Conservation (phyloP, 2,888 invertebrate species). For the Nebria salina region DNA sequence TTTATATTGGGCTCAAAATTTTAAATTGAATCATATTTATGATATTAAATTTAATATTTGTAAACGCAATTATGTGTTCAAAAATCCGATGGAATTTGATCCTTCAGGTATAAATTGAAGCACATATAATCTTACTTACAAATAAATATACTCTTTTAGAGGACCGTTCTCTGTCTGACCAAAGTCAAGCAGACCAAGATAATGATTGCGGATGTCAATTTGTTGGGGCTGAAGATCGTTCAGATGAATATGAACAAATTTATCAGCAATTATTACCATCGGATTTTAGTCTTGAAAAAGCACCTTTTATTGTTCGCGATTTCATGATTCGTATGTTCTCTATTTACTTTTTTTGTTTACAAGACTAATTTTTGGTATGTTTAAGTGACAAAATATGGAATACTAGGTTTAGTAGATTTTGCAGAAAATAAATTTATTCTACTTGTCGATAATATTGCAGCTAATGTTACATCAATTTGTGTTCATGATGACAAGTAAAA, state of each 20-base stretch:
- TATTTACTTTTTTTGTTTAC: not conserved
- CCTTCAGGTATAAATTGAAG: too few relatives aligned
- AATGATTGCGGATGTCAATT: too few relatives aligned
- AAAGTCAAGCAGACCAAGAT: too few relatives aligned
- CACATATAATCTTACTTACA: too few relatives aligned
- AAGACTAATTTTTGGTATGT: conserved; percentile 12
- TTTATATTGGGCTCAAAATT: conserved; percentile 68
- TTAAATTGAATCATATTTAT: conserved; percentile 63
- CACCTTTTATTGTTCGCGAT: conserved; percentile 66
- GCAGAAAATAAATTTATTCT: conserved; percentile 62
- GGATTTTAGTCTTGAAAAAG: conserved; percentile 64
- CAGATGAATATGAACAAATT: conserved; percentile 55
- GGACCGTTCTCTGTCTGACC: too few relatives aligned
- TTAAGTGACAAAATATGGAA: conserved; percentile 63
- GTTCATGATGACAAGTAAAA: conserved; percentile 67
- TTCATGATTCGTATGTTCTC: conserved; percentile 68
- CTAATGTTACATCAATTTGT: conserved; percentile 61
- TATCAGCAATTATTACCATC: conserved; percentile 59
- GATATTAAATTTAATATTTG: conserved; percentile 65
- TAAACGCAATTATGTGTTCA: conserved; percentile 21
- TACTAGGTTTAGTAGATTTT: conserved; percentile 66
- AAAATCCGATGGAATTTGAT: too few relatives aligned
- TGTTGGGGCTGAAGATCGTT: conserved; percentile 50
- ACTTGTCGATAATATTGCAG: conserved; percentile 62
- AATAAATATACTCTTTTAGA: too few relatives aligned